Conservation (phyloP, 2,797 vertebrate species). For the Peromyscus melanophrys region DNA sequence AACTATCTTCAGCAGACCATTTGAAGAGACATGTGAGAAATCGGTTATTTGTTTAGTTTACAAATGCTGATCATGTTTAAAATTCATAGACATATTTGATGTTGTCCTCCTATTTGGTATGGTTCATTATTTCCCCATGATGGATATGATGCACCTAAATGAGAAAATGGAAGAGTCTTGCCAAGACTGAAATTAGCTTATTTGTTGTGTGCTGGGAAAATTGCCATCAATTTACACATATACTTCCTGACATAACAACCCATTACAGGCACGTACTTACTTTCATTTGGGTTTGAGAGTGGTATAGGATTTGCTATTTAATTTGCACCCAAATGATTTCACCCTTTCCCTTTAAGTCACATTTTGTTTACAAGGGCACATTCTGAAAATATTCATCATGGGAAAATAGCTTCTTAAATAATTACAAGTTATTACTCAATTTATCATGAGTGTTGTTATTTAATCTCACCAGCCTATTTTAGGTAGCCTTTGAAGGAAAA, state of each 20-base stretch:
- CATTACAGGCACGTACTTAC: conserved; percentile 20
- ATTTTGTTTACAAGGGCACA: conserved; percentile 52
- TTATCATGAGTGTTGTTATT: neutral
- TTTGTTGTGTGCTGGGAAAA: conserved; percentile 80
- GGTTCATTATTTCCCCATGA: conserved; percentile 75
- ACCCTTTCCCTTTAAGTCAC: conserved; percentile 58
- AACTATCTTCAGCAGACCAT: neutral
- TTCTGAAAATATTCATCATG: conserved; percentile 52
- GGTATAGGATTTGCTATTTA: neutral
- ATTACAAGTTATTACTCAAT: conserved; percentile 8
- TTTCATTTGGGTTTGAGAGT: conserved; percentile 41
- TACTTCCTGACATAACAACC: conserved; percentile 65
- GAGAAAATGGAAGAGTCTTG: conserved; percentile 63
- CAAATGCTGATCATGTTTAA: neutral
- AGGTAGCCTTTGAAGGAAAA: neutral
- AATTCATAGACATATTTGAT: conserved; percentile 40
- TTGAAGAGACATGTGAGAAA: conserved; percentile 22
- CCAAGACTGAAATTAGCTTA: conserved; percentile 80
- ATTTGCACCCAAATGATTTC: conserved; percentile 60
- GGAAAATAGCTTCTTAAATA: conserved; percentile 63
- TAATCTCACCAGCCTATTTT: conserved; percentile 29
- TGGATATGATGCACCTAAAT: conserved; percentile 63
- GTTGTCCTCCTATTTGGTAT: conserved; percentile 48
- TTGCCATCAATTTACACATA: conserved; percentile 72
- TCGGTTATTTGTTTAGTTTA: conserved; percentile 63